phyloP scores from a whole-genome alignment of 2,888 invertebrate genomes.

The Lycophotia porphyrea region DNA sequence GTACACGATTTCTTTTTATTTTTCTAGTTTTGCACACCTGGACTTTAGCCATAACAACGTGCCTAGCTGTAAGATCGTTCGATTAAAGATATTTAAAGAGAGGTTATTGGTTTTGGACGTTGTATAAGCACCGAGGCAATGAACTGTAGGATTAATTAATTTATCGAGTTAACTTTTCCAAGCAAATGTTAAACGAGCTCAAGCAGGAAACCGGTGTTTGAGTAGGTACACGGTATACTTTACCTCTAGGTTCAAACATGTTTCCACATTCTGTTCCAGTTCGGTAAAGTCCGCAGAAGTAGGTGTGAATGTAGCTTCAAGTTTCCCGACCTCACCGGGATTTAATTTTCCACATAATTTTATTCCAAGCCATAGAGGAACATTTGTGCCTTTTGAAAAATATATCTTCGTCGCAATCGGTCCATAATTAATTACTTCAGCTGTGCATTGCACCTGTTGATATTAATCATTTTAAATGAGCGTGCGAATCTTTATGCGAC shows the following conservation, averaged over 20 bases:
- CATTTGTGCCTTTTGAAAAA: slow-evolving; percentile 79
- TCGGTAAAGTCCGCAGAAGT: slow-evolving; percentile 82
- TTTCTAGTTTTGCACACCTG: too few species aligned
- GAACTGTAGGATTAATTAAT: too few species aligned
- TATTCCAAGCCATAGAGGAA: slow-evolving; percentile 80
- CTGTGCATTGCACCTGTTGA: slow-evolving; percentile 81
- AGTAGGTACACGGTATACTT: background rate
- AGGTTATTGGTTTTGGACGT: background rate
- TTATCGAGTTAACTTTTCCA: background rate
- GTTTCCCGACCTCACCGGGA: slow-evolving; percentile 86
- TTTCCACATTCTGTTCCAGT: slow-evolving; percentile 83
- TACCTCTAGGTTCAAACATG: slow-evolving; percentile 87
- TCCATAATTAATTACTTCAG: slow-evolving; percentile 90
- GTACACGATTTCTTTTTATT: too few species aligned
- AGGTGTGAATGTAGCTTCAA: slow-evolving; percentile 90
- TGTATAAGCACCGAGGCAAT: too few species aligned
- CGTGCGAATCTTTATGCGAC: background rate
- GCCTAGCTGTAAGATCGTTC: too few species aligned
- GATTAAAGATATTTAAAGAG: background rate
- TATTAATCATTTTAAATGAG: slow-evolving; percentile 21
- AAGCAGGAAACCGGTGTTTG: background rate
- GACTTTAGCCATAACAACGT: too few species aligned
- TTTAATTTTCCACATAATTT: slow-evolving; percentile 84
- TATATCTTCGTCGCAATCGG: slow-evolving; percentile 85
- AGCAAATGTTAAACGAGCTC: background rate